Conservation (phyloP, 2,113 vertebrate genomes). For the Epinephelus fuscoguttatus region DNA sequence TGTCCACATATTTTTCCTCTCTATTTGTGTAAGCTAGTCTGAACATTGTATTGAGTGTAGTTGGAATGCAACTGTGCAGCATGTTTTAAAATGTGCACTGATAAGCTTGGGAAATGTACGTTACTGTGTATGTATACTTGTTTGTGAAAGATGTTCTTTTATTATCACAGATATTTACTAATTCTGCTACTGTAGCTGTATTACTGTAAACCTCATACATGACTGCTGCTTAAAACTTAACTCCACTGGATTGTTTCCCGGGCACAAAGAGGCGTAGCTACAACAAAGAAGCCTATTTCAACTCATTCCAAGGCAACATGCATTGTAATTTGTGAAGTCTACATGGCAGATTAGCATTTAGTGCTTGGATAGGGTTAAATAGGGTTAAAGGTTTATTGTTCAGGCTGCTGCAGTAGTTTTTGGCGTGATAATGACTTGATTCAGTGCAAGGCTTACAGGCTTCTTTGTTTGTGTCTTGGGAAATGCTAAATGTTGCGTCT, state of each 20-base stretch:
- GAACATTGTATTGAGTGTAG: constrained; percentile 89
- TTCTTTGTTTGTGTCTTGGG: constrained; percentile 38
- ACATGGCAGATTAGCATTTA: constrained; percentile 25
- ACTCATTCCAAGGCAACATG: constrained; percentile 30
- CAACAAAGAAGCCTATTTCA: constrained; percentile 48
- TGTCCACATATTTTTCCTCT: constrained; percentile 75
- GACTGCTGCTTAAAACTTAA: constrained; percentile 87
- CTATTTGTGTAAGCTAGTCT: constrained; percentile 88
- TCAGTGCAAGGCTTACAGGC: constrained; percentile 33
- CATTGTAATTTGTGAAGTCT: constrained; percentile 22
- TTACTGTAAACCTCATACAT: constrained; percentile 82
- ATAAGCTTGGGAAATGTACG: constrained; percentile 91
- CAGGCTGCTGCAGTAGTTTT: constrained; percentile 13
- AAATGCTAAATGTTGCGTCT: constrained; percentile 80
- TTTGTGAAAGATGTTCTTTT: constrained; percentile 84
- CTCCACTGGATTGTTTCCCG: constrained; percentile 60
- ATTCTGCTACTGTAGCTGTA: constrained; percentile 89
- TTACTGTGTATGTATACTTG: constrained; percentile 88
- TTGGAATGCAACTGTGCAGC: constrained; percentile 93
- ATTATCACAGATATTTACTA: constrained; percentile 88
- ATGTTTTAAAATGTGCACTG: constrained; percentile 95
- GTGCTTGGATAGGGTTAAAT: constrained; percentile 15
- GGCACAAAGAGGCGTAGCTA: constrained; percentile 54
- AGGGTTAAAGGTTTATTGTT: constrained; percentile 23
- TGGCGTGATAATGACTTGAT: constrained; percentile 10